Percentiles rank a stretch among this genome's conserved stretches.
Evolutionary conservation across 2,113 vertebrate genomes (phyloP).

Genomic region (Vidua chalybeata): DNA sequence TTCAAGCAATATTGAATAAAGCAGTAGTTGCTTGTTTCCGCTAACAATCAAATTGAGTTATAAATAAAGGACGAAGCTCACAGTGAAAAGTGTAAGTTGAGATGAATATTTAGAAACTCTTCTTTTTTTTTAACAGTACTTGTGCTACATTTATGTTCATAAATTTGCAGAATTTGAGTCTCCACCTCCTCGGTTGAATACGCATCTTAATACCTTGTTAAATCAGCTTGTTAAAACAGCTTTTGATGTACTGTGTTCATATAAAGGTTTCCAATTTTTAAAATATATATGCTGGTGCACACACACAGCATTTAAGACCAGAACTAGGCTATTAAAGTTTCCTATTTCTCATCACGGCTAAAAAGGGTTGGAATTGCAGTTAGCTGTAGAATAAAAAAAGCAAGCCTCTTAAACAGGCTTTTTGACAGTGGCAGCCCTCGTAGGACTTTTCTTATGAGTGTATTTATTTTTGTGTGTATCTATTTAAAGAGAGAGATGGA

Average conservation of each 20-base stretch:
- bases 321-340: not conserved
- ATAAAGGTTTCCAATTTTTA: not conserved
- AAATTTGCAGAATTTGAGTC: not conserved
- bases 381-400: constrained; percentile 1
- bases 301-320: not conserved
- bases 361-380: not conserved
- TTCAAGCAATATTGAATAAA: not conserved
- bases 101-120: not conserved
- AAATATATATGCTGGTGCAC: not conserved
- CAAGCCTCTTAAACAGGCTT: not conserved
- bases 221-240: constrained; percentile 29
- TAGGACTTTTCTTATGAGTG: not conserved
- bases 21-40: not conserved
- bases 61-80: not conserved
- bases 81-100: not conserved
- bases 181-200: not conserved
- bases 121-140: not conserved
- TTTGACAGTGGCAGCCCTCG: not conserved
- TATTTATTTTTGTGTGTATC: constrained; percentile 2
- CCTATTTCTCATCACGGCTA: not conserved
- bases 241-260: constrained; percentile 5
- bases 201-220: not conserved
- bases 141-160: not conserved
- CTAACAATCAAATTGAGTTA: not conserved
- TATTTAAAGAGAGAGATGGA: not conserved